A percentile compares a stretch with the other conserved stretches of the same genome.
Conservation (phyloP, 2,888 invertebrate genomes). For the Boloria euphrosyne region DNA sequence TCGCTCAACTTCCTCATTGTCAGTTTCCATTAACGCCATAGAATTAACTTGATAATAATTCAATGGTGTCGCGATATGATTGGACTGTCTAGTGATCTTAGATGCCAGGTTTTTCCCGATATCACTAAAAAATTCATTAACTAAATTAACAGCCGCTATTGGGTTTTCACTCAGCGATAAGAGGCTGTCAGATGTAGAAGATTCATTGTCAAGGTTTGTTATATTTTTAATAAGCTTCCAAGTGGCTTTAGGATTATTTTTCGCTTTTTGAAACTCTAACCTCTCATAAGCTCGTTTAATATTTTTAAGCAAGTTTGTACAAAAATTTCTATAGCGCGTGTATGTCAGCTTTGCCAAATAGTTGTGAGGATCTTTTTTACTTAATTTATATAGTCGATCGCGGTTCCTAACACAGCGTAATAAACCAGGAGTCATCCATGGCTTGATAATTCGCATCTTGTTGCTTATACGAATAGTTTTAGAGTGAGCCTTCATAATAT, state of each 20-base stretch:
- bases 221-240: conserved; percentile 25
- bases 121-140: neutral
- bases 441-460: conserved; percentile 23
- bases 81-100: too few relatives aligned
- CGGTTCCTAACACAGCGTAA: conserved; percentile 25
- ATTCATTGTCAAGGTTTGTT: conserved; percentile 4
- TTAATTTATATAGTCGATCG: conserved; percentile 19
- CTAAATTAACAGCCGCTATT: neutral
- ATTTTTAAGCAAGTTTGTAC: conserved; percentile 28
- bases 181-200: neutral
- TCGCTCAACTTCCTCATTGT: too few relatives aligned
- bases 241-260: conserved; percentile 16
- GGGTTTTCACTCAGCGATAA: neutral
- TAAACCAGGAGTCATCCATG: conserved; percentile 8
- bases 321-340: conserved; percentile 26
- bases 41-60: too few relatives aligned
- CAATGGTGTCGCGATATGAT: too few relatives aligned
- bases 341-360: conserved; percentile 1
- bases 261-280: conserved; percentile 12
- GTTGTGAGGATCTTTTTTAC: conserved; percentile 22
- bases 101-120: too few relatives aligned
- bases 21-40: too few relatives aligned
- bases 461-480: too few relatives aligned
- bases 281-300: conserved; percentile 26
- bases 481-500: too few relatives aligned